Evolutionary conservation across 1,140 invertebrate genomes (phyloP), one percentile per base, ranked within the genome.

Genomic region (Aphidius gifuensis): DNA sequence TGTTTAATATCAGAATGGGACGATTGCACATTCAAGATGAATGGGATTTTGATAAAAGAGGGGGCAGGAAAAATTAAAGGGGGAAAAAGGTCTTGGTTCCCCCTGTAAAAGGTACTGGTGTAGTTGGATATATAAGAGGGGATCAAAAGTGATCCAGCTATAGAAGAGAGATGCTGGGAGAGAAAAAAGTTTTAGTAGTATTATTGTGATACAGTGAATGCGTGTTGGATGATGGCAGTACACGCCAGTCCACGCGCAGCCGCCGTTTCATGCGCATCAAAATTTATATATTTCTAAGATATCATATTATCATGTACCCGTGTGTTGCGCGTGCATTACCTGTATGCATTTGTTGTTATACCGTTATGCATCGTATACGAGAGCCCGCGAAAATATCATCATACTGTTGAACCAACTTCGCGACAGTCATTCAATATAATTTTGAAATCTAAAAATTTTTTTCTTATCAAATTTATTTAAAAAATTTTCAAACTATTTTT

Each of bases 161-260:
- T 16, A 32, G 23, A 32, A 3, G 23, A 32, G 23, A 32, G 23
- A 32, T 3, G 4, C 23, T 32, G 23, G 23, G 23, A 32, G 4
- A 32, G 23, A 32, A 32, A 32, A 32, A 32, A 32, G 2, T 32
- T 32, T 1, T 32, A 32, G 23, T 32, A 4, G 23, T 32, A 32
- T 32, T 32, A 32, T 32, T 32, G 23, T 32, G 23, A 4, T 32
- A 32, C 23, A 32, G 51, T 64, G 61, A 56, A 65, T 56, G 56
- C 51, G 57, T 64, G 62, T 47, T 40, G 58, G 49, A 39, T 9
- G 44, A 46, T 39, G 58, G 68, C 64, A 58, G 43, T 59, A 38
- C 54, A 45, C 32, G 54, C 63, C 74, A 75, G 75, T 75, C 66
- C 70, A 74, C 72, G 76, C 76, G 77, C 77, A 78, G 76, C 69